A percentile compares a stretch with the other conserved stretches of the same genome.
Evolutionary conservation across 92 coral and sea anemone species (phyloP).

Genomic region (Epizoanthus ramosus): DNA sequence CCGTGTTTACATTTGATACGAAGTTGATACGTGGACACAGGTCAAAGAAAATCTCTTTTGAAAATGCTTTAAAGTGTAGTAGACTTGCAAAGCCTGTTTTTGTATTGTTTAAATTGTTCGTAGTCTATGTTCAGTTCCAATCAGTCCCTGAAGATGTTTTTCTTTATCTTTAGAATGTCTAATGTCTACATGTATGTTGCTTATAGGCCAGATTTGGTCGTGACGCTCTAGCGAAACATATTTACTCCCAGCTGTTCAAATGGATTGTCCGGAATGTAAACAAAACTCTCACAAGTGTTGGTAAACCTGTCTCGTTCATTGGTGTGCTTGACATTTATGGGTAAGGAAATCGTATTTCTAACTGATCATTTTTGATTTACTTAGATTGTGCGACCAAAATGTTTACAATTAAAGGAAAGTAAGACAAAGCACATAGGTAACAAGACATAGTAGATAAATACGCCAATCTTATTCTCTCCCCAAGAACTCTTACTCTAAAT

Average conservation of each 20-base stretch:
- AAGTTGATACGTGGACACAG: too few relatives aligned
- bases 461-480: too few relatives aligned
- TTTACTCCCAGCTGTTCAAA: conserved; percentile 89
- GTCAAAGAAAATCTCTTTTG: too few relatives aligned
- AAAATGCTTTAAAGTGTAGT: too few relatives aligned
- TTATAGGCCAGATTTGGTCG: conserved; percentile 81
- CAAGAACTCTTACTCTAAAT: too few relatives aligned
- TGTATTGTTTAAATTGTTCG: neutral
- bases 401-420: too few relatives aligned
- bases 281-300: conserved; percentile 74
- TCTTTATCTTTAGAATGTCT: neutral
- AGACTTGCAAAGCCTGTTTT: neutral
- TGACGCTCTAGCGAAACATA: conserved; percentile 92
- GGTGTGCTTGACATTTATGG: conserved; percentile 98
- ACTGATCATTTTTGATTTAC: too few relatives aligned
- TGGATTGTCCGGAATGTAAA: conserved; percentile 90
- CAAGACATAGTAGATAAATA: too few relatives aligned
- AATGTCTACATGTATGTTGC: neutral
- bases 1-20: too few relatives aligned
- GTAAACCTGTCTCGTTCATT: conserved; percentile 85
- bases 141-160: neutral
- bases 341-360: conserved; percentile 52
- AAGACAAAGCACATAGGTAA: too few relatives aligned
- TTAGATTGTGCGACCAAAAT: too few relatives aligned
- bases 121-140: neutral